Conservation (phyloP, 1,140 invertebrate genomes). For the Heliothis virescens region DNA sequence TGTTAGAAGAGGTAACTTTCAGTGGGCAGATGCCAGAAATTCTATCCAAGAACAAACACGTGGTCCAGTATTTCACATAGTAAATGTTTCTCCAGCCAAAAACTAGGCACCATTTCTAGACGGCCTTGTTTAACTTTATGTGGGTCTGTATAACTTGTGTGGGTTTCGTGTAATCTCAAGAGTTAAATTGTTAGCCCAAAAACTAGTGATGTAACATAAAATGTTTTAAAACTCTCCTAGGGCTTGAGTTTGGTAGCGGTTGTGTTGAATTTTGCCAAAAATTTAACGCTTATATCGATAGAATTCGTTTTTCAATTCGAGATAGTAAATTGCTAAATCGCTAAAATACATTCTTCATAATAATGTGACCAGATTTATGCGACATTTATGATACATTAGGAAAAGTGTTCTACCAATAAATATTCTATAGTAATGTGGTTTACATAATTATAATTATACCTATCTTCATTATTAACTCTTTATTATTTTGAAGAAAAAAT, state of each 20-base stretch:
- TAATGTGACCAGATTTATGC: too few relatives aligned
- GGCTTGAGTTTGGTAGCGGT: background rate
- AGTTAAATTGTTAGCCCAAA: slow-evolving; percentile 14
- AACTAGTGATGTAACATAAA: slow-evolving; percentile 13
- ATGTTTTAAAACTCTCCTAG: background rate
- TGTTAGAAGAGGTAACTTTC: slow-evolving; percentile 2
- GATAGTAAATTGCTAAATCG: too few relatives aligned
- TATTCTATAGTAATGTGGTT: too few relatives aligned
- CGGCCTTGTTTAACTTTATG: slow-evolving; percentile 19
- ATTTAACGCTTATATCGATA: background rate
- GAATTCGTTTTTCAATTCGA: too few relatives aligned
- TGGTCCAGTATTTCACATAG: background rate
- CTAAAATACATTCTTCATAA: too few relatives aligned
- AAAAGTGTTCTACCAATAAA: too few relatives aligned
- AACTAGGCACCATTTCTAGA: slow-evolving; percentile 13
- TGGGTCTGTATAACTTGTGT: background rate
- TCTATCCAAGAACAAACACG: background rate
- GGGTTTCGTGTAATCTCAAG: slow-evolving; percentile 20
- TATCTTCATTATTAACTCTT: too few relatives aligned
- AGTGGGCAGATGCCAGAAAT: background rate
- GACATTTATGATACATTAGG: too few relatives aligned
- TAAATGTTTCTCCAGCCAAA: slow-evolving; percentile 11
- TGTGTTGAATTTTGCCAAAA: background rate
- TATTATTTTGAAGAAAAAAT: too few relatives aligned
- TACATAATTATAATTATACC: too few relatives aligned